Evolutionary conservation across 1,140 invertebrate species (phyloP), one percentile per base, ranked within the genome.

Genomic region (Homalodisca vitripennis): DNA sequence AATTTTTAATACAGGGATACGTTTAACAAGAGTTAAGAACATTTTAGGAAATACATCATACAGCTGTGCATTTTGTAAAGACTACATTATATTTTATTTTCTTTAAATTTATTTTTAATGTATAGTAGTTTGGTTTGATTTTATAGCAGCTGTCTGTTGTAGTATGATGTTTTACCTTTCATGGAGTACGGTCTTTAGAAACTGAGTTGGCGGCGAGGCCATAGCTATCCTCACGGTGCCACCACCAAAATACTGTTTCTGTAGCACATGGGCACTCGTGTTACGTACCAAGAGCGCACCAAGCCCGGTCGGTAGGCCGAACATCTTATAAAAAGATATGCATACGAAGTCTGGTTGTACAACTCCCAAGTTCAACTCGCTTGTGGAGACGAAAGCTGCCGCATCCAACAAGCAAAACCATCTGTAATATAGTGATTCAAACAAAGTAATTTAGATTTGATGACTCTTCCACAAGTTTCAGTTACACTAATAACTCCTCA

Each of bases 301-400:
- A 73, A 92, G 79, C n/a, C 92, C 97, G 68, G 95, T 98, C 3
- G 97, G 97, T 82, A 91, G 98, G 2, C 97, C 97, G 84, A 99
- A 98, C 75, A 99, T 94, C 85, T 99, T 99, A 81, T 98, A 98
- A 82, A 98, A 98, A 1, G 97, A 98, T 3, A 98, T 41, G 62
- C 87, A 88, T 0, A 98, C 86, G 84, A 98, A 98, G 80, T 98
- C 94, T 22, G 95, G 92, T 71, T 90, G 86, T 48, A 82, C 83
- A 14, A 75, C 68, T 0, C 84, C 83, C 48, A 98, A 82, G 83
- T 98, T 87, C 55, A 98, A 80, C 22, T 81, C 80, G 79, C 86
- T 93, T 31, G 92, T 94, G n/a, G 89, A 85, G 1, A 88, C 89
- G 82, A 85, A 93, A 48, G 87, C 82, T 0, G 96, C 94, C 1